Base-by-base conservation (phyloP, 2,888 invertebrate species). In the Epinotia brunnichana region DNA sequence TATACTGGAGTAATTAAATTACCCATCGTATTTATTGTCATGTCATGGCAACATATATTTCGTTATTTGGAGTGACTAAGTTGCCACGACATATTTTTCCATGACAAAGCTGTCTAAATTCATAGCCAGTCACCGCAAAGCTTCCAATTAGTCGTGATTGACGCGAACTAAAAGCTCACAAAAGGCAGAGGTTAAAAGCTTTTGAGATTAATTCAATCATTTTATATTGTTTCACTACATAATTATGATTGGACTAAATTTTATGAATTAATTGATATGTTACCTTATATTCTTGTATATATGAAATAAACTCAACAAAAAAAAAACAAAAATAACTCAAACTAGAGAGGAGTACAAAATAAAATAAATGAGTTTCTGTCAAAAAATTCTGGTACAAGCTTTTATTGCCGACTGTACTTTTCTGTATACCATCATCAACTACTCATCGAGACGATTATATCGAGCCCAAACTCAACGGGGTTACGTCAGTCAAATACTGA, bases 121-220 rank as follows among this genome's bases (percentile, higher is more conserved):
- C 17, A 54, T 9, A 39, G 39, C 21, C 39, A 54, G 53, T 39
- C 53, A 64, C 64, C 64, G 54, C 39, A 53, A 54, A 35, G 19
- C 29, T 48, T 7, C 35, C 64, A 64, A 64, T 64, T 64, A 35
- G 39, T 53, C 13, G 13, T 64, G 54, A 64, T 54, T 54, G 64
- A 53, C 64, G 53, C 1, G 35, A 63, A 54, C 64, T 64, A 64
- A 64, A 64, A 63, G 63, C 63, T 63, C 53, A 3, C 63, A 35
- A 63, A 48, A 19, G 54, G 64, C 51, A 17, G 39, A 15, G 53
- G 64, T 35, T 53, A 63, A 64, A 64, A 54, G 64, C 64, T 53
- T 63, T 63, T 9, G 15, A 19, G 15, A 13, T 48, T 54, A 39
- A 64, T 64, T 24, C 15, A 64, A 54, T 64, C 13, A 64, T 39